phyloP scores from a whole-genome alignment of 2,797 vertebrate genomes.

The Trachops cirrhosus region DNA sequence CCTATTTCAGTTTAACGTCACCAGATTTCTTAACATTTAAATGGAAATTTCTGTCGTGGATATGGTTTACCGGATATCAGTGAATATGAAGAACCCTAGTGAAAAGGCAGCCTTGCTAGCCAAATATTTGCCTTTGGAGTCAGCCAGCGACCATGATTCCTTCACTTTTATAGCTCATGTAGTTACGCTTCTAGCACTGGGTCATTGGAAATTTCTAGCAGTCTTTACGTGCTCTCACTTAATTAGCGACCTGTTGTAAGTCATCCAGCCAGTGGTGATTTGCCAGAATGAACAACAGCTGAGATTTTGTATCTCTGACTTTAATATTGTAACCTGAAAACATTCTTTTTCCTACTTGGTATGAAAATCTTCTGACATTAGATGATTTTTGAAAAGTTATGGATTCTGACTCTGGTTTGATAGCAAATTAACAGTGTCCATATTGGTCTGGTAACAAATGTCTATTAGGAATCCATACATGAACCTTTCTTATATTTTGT shows the following conservation, averaged over 20 bases:
- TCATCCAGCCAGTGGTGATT: conserved; percentile 11
- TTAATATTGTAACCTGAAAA: conserved; percentile 1
- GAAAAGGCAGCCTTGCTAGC: conserved; percentile 20
- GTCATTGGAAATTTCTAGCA: conserved; percentile 46
- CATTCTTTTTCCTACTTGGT: conserved; percentile 33
- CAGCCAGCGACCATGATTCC: neutral
- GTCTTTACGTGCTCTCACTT: neutral
- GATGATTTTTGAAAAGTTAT: neutral
- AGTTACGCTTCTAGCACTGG: conserved; percentile 20
- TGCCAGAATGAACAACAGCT: conserved; percentile 18
- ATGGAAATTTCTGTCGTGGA: conserved; percentile 46
- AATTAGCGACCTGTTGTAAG: conserved; percentile 44
- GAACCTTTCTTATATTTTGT: neutral
- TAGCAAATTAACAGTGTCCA: neutral
- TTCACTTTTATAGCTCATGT: conserved; percentile 28
- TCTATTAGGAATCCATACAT: neutral
- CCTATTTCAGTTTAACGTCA: neutral
- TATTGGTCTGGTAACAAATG: neutral
- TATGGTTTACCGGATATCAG: conserved; percentile 18
- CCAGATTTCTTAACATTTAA: conserved; percentile 13
- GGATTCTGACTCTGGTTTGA: neutral
- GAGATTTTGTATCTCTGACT: neutral
- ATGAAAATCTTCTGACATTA: neutral
- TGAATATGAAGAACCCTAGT: neutral
- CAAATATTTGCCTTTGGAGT: conserved; percentile 61